A percentile compares a stretch with the other conserved stretches of the same genome.
These are phyloP conservation scores for Merops nubicus DNA, from an alignment of 2,113 vertebrate species.

Conservation along the genomic window DNA sequence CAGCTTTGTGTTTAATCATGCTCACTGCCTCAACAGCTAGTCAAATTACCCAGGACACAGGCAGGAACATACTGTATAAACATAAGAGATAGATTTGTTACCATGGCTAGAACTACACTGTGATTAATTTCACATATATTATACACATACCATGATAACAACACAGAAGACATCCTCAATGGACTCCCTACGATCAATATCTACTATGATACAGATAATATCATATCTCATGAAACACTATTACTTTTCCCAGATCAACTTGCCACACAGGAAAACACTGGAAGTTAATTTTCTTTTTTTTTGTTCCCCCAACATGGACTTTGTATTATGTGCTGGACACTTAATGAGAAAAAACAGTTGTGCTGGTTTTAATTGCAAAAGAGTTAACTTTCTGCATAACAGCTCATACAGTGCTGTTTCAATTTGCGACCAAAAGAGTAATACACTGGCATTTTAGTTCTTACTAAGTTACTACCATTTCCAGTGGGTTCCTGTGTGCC, in stretches of 20 bases:
- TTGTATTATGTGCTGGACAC: background rate
- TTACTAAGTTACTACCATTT: background rate
- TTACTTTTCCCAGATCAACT: background rate
- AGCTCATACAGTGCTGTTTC: background rate
- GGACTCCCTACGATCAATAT: background rate
- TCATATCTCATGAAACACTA: background rate
- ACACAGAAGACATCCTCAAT: background rate
- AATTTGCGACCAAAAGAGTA: background rate
- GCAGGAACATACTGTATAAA: background rate
- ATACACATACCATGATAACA: background rate
- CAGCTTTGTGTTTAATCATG: background rate
- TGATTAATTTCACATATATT: background rate
- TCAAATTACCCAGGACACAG: background rate
- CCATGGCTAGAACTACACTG: background rate
- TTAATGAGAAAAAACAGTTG: background rate
- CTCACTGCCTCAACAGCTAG: background rate
- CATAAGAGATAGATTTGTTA: background rate
- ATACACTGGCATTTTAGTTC: background rate
- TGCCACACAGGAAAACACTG: background rate
- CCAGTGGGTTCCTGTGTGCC: background rate
- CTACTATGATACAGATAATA: background rate
- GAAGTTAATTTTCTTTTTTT: background rate
- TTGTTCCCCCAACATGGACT: background rate
- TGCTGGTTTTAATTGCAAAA: background rate
- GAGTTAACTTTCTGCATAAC: background rate